phyloP scores from a whole-genome alignment of 2,113 vertebrate genomes.

The Heloderma charlesbogerti region DNA sequence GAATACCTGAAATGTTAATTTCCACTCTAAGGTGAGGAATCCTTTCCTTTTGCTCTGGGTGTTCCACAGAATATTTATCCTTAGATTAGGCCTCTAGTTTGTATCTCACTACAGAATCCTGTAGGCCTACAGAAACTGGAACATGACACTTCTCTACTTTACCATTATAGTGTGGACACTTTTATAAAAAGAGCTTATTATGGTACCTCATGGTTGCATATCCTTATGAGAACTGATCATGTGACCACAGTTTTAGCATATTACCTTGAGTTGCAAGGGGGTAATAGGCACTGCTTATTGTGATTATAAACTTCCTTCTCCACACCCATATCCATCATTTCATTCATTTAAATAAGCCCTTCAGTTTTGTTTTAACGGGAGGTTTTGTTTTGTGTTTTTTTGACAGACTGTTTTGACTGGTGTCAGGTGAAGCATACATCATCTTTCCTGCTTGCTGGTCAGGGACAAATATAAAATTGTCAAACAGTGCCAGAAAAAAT shows the following conservation, averaged over 20 bases:
- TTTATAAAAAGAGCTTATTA: not conserved
- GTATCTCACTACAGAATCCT: not conserved
- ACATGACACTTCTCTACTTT: not conserved
- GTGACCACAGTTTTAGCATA: not conserved
- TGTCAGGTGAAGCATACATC: not conserved
- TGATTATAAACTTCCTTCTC: not conserved
- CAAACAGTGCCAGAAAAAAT: not conserved
- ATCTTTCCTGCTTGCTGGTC: not conserved
- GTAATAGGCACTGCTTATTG: not conserved
- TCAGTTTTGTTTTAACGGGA: not conserved
- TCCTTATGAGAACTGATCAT: not conserved
- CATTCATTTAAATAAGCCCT: not conserved
- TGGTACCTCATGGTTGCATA: not conserved
- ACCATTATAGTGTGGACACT: not conserved
- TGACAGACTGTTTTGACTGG: not conserved
- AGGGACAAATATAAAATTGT: conserved; percentile 9
- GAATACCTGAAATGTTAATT: not conserved
- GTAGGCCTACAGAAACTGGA: not conserved
- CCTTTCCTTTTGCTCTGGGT: not conserved
- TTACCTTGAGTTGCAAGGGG: not conserved
- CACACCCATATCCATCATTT: not conserved
- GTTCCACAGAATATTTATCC: not conserved
- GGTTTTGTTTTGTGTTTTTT: no score
- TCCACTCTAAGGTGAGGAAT: not conserved
- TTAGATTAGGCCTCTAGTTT: not conserved